These are phyloP conservation scores for Ornithoptera alexandrae DNA, from an alignment of 2,888 invertebrate genomes.

Conservation along the genomic window DNA sequence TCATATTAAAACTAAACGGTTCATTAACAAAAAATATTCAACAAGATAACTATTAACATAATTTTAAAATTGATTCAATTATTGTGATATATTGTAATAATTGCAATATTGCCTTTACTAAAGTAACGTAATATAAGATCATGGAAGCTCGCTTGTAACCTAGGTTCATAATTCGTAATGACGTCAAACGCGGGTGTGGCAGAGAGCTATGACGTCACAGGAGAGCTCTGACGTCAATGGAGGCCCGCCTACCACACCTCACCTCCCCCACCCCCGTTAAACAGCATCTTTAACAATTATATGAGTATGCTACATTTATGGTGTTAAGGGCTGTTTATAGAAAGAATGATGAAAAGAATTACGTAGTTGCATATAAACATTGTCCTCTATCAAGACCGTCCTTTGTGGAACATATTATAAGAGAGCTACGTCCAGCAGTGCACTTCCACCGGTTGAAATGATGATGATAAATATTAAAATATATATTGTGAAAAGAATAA, in stretches of 20 bases:
- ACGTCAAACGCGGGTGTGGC: constrained; percentile 78
- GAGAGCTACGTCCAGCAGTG: no score
- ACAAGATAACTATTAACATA: no score
- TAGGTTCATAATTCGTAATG: constrained; percentile 47
- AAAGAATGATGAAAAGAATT: neutral
- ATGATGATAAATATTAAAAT: neutral
- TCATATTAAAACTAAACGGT: neutral
- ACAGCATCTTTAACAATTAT: constrained; percentile 59
- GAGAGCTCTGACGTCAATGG: constrained; percentile 75
- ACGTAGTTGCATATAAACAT: neutral
- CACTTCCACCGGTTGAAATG: no score
- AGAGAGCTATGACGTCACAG: constrained; percentile 71
- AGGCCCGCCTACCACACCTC: constrained; percentile 45
- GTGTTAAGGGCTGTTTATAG: constrained; percentile 22
- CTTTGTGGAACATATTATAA: no score
- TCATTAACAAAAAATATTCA: neutral
- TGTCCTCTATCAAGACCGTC: no score
- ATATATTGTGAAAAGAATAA: neutral
- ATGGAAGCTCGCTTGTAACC: constrained; percentile 1
- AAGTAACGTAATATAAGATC: neutral
- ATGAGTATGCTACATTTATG: constrained; percentile 60
- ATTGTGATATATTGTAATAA: neutral
- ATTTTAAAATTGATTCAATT: neutral
- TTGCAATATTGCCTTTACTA: neutral
- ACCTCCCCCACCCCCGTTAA: constrained; percentile 46